Conservation (phyloP, 1,140 invertebrate species). For the Cyphomyrmex costatus region DNA sequence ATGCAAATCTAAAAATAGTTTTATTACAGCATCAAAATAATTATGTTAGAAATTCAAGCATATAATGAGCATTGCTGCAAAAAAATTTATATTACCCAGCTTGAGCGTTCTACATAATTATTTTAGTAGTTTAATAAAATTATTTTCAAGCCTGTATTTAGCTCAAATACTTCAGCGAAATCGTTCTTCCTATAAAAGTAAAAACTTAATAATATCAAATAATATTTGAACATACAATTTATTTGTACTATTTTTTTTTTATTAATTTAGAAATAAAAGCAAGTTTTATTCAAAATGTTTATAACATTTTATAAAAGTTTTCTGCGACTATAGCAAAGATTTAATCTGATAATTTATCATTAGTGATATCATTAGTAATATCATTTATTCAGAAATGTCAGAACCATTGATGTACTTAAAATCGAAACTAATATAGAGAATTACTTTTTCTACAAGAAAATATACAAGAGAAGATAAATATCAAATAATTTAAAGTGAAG, state of each 20-base stretch:
- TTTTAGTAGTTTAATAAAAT: too few relatives aligned
- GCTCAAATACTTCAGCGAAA: too few relatives aligned
- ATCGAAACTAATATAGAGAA: background rate
- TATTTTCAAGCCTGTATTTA: too few relatives aligned
- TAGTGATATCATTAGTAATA: background rate
- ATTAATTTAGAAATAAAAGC: background rate
- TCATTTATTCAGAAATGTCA: background rate
- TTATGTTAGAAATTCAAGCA: too few relatives aligned
- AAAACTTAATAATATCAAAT: background rate
- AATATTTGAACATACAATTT: background rate
- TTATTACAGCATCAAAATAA: too few relatives aligned
- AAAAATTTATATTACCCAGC: too few relatives aligned
- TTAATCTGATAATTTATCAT: slow-evolving; percentile 26
- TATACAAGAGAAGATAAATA: slow-evolving; percentile 8
- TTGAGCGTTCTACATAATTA: too few relatives aligned
- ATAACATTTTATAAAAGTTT: slow-evolving; percentile 14
- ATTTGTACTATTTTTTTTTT: background rate
- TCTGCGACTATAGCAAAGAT: background rate
- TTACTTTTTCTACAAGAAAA: slow-evolving; percentile 8
- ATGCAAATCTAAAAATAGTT: too few relatives aligned
- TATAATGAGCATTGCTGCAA: too few relatives aligned
- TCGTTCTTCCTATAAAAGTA: background rate
- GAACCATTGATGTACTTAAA: background rate
- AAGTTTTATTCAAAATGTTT: background rate
- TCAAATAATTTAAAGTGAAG: slow-evolving; percentile 24